phyloP scores from a whole-genome alignment of 2,113 vertebrate species.

The Albula goreensis region DNA sequence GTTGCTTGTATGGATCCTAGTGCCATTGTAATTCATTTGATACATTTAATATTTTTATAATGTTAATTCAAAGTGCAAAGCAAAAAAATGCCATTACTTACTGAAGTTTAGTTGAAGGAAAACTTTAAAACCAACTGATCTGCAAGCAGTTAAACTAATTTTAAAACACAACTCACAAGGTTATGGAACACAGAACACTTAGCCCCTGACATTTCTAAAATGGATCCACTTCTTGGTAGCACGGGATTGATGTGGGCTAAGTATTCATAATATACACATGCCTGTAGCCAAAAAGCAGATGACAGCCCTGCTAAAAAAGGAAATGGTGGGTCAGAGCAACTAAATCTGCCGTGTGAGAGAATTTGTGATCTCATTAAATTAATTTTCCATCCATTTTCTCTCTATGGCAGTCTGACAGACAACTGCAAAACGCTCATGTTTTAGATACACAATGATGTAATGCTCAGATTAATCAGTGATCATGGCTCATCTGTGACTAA shows the following conservation, averaged over 20 bases:
- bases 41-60: background rate
- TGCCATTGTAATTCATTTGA: background rate
- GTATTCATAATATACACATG: background rate
- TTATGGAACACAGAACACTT: background rate
- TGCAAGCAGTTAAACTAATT: background rate
- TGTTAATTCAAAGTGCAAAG: too few species aligned
- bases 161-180: background rate
- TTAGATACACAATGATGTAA: background rate
- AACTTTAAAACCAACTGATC: background rate
- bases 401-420: background rate
- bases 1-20: background rate
- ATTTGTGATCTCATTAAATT: conserved; percentile 18
- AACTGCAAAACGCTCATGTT: background rate
- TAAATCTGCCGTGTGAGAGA: conserved; percentile 1
- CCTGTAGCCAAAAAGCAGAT: background rate
- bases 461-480: background rate
- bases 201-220: background rate
- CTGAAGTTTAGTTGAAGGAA: too few species aligned
- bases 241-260: background rate
- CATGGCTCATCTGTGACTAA: background rate
- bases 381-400: background rate
- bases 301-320: conserved; percentile 13
- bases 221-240: background rate
- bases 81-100: background rate
- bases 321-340: background rate